Conservation (phyloP, 2,888 invertebrate species). For the Epiblema foenella region DNA sequence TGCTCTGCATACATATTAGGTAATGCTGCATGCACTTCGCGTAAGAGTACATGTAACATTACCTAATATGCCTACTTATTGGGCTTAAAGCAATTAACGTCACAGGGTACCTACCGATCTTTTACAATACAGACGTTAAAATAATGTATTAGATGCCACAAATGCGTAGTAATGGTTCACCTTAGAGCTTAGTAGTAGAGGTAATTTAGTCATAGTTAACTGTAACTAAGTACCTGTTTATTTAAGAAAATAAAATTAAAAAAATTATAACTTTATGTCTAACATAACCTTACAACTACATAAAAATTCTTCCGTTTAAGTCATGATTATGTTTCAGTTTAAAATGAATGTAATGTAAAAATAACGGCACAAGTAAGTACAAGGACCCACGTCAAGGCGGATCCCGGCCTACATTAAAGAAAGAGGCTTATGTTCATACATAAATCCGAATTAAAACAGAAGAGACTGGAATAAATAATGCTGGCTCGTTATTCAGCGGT, state of each 20-base stretch:
- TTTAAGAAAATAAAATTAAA: neutral
- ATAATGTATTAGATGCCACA: no score
- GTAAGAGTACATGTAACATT: neutral
- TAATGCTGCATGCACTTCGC: neutral
- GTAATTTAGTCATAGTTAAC: no score
- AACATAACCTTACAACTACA: neutral
- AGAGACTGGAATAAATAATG: constrained; percentile 80
- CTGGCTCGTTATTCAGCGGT: constrained; percentile 77
- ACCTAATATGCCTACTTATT: neutral
- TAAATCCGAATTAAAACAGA: constrained; percentile 82
- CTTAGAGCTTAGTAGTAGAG: no score
- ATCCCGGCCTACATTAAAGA: constrained; percentile 44
- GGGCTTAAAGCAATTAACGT: neutral
- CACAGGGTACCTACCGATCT: neutral
- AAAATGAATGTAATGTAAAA: constrained; percentile 35
- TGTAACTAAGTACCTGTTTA: no score
- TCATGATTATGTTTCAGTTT: neutral
- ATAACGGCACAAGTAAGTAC: constrained; percentile 46
- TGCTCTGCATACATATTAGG: constrained; percentile 4
- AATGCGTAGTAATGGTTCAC: no score
- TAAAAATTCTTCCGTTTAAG: neutral
- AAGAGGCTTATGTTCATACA: constrained; percentile 67
- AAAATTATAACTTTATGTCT: no score
- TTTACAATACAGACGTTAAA: no score
- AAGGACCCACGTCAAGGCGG: constrained; percentile 58